Conservation (phyloP, 2,113 vertebrate species). For the Abramis brama region DNA sequence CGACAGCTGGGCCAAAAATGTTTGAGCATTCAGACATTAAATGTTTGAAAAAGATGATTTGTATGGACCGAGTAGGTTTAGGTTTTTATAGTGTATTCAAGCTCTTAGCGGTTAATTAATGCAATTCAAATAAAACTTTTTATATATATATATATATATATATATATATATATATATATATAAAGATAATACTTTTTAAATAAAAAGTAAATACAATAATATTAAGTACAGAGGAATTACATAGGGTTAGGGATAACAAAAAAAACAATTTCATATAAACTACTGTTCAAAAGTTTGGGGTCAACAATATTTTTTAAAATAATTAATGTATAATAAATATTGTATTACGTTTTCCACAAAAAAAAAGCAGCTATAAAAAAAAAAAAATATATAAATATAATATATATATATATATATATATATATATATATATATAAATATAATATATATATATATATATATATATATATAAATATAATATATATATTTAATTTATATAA, state of each 20-base stretch:
- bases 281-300: background rate
- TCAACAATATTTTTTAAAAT: background rate
- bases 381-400: too few relatives aligned
- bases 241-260: background rate
- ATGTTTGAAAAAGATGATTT: background rate
- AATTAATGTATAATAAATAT: background rate
- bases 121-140: too few relatives aligned
- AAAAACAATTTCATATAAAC: background rate
- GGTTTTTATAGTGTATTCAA: background rate
- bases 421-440: too few relatives aligned
- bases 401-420: too few relatives aligned
- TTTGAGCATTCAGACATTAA: background rate
- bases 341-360: background rate
- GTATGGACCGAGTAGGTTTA: background rate
- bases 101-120: background rate
- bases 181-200: background rate
- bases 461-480: too few relatives aligned
- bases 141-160: too few relatives aligned
- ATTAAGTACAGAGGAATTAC: background rate
- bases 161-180: too few relatives aligned
- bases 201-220: background rate
- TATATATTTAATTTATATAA: too few relatives aligned
- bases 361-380: too few relatives aligned
- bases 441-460: too few relatives aligned
- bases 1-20: background rate